Conservation (phyloP, 2,797 vertebrate genomes). For the Bradypus variegatus region DNA sequence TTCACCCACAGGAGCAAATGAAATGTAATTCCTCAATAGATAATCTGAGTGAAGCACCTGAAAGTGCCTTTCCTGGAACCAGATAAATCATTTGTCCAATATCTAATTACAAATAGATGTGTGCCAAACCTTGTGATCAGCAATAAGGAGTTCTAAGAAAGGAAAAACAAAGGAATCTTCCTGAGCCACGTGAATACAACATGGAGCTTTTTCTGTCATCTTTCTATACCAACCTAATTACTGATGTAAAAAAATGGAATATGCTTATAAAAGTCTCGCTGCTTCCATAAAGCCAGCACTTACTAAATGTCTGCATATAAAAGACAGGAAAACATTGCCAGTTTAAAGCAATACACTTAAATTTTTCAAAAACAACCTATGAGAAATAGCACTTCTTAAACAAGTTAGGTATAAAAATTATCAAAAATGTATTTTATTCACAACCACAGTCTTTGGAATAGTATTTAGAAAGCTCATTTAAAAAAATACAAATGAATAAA, state of each 20-base stretch:
- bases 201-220: constrained; percentile 35
- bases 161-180: constrained; percentile 59
- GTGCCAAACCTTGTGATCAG: neutral
- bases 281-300: constrained; percentile 60
- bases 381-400: constrained; percentile 70
- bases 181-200: constrained; percentile 55
- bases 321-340: constrained; percentile 49
- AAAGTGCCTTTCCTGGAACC: neutral
- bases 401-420: constrained; percentile 68
- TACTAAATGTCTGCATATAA: constrained; percentile 59
- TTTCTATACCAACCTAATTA: constrained; percentile 28
- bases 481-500: constrained; percentile 56
- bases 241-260: constrained; percentile 59
- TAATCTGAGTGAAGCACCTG: neutral
- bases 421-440: constrained; percentile 59
- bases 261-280: constrained; percentile 62
- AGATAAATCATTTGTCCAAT: neutral
- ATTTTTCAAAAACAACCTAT: constrained; percentile 53
- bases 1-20: neutral
- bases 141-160: constrained; percentile 19
- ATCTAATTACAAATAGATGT: neutral
- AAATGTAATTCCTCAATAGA: neutral
- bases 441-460: constrained; percentile 61
- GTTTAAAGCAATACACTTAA: constrained; percentile 57
- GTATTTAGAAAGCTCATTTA: constrained; percentile 57